A percentile compares a stretch with the other conserved stretches of the same genome.
Evolutionary conservation across 2,113 vertebrate species (phyloP).

Genomic region (Amblyopsis rosae): DNA sequence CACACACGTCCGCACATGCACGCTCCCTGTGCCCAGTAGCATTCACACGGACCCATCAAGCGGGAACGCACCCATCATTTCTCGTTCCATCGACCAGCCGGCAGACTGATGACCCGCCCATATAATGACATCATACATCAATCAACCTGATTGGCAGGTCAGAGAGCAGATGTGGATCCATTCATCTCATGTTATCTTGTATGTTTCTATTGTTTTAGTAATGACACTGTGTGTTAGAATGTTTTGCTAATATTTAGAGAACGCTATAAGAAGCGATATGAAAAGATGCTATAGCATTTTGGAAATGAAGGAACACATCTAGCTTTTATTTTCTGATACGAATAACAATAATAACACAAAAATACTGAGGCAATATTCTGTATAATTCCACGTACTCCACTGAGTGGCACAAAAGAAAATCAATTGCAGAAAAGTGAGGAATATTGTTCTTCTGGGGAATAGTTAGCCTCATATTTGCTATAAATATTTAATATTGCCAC

Average conservation of each 20-base stretch:
- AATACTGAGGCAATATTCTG: too few species aligned
- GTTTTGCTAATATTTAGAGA: neutral
- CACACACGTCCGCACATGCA: neutral
- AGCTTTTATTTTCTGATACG: too few species aligned
- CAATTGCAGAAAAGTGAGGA: too few species aligned
- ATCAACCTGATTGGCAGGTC: neutral
- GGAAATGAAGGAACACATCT: neutral
- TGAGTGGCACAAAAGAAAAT: too few species aligned
- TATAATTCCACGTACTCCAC: too few species aligned
- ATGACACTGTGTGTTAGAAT: neutral
- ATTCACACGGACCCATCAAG: conserved; percentile 3
- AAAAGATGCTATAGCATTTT: neutral
- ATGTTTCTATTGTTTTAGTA: neutral
- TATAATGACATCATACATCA: neutral
- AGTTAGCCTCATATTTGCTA: too few species aligned
- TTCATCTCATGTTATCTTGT: neutral
- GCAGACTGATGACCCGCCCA: neutral
- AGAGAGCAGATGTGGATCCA: neutral
- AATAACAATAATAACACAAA: too few species aligned
- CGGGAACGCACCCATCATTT: conserved; percentile 8
- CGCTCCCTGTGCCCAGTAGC: neutral
- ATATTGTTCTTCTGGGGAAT: too few species aligned
- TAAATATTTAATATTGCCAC: too few species aligned
- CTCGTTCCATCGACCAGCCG: neutral
- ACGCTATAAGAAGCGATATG: neutral